Conservation (phyloP, 2,113 vertebrate species). For the Maylandia zebra region DNA sequence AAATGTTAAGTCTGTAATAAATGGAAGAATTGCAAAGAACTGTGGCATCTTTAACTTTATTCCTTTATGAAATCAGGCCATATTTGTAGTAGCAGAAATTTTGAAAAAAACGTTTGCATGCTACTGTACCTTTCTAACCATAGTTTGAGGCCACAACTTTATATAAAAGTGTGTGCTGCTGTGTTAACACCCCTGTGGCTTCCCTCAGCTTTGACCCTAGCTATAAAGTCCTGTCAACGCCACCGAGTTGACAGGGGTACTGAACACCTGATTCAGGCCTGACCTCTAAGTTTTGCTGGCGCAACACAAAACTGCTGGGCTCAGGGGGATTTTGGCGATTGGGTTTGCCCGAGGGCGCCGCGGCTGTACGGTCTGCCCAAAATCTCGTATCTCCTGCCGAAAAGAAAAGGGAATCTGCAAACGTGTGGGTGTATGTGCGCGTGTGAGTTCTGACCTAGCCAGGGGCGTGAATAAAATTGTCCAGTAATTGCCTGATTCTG, state of each 20-base stretch:
- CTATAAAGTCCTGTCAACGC: neutral
- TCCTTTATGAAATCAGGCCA: neutral
- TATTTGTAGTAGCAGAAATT: neutral
- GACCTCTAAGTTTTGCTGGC: constrained; percentile 23
- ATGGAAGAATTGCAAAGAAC: neutral
- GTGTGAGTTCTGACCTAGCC: constrained; percentile 33
- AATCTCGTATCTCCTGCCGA: neutral
- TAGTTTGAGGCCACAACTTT: neutral
- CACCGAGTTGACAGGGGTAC: neutral
- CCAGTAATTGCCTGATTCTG: constrained; percentile 31
- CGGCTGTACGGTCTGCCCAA: neutral
- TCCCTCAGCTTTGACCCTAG: neutral
- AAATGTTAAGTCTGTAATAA: neutral
- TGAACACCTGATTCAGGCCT: constrained; percentile 12
- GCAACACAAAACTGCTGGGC: neutral
- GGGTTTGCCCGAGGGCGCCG: constrained; percentile 5
- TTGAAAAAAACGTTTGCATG: neutral
- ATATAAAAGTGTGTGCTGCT: neutral
- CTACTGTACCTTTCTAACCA: neutral
- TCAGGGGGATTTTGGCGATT: neutral
- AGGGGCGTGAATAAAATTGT: constrained; percentile 38
- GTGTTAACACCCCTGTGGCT: neutral
- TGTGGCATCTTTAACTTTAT: neutral
- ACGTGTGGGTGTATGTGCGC: neutral
- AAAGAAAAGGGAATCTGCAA: neutral